Percentiles rank a stretch among this genome's conserved stretches.
Evolutionary conservation across 2,113 vertebrate genomes (phyloP).

Genomic region (Scomber japonicus): DNA sequence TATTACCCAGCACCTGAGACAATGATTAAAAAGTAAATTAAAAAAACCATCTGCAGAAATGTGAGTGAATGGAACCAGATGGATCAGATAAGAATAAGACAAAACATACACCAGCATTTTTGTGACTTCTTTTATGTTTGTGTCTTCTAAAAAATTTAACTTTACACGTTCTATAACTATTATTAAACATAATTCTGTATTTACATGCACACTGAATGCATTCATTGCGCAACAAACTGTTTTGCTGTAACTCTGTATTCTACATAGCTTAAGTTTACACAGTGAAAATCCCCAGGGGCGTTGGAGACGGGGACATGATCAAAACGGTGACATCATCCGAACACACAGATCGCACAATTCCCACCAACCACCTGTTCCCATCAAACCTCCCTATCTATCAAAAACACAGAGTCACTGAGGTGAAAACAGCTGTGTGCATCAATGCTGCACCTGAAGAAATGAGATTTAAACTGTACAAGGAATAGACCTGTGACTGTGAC

Average conservation of each 20-base stretch:
- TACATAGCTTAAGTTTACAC: too few species aligned
- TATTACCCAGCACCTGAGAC: background rate
- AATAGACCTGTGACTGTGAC: background rate
- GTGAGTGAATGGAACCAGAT: slow-evolving; percentile 4
- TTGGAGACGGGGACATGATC: too few species aligned
- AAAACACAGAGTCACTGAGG: background rate
- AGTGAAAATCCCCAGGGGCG: too few species aligned
- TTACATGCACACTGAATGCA: too few species aligned
- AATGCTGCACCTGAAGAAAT: background rate
- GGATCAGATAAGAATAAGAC: background rate
- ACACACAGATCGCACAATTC: background rate
- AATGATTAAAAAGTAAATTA: background rate
- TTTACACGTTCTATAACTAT: too few species aligned
- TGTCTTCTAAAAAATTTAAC: too few species aligned
- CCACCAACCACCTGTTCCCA: background rate
- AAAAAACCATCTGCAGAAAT: background rate
- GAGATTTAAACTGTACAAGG: background rate
- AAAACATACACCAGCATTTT: too few species aligned
- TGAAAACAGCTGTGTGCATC: slow-evolving; percentile 4
- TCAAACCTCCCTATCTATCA: background rate
- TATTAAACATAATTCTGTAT: too few species aligned
- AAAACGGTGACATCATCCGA: background rate
- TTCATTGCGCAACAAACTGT: too few species aligned
- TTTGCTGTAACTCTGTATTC: too few species aligned
- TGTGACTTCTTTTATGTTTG: too few species aligned